These are phyloP conservation scores for Caenorhabditis sinica DNA, from an alignment of 2,888 invertebrate genomes.

Conservation along the genomic window DNA sequence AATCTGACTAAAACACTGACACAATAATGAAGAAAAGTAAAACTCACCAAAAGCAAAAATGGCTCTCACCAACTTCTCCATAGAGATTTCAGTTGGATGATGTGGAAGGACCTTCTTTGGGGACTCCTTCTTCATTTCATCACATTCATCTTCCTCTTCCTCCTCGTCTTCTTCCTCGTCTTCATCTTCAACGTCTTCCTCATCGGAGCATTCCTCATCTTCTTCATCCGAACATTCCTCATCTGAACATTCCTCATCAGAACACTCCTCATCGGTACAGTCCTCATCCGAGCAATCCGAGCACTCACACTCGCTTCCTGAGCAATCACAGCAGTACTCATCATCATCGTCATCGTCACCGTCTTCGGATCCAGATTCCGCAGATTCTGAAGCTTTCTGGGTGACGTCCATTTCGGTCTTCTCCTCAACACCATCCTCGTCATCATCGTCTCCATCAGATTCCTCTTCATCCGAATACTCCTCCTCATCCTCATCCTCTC, in stretches of 20 bases:
- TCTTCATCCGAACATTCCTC: conserved; percentile 14
- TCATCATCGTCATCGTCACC: conserved; percentile 1
- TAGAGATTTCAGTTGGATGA: neutral
- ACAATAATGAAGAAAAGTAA: too few relatives aligned
- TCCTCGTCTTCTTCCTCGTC: neutral
- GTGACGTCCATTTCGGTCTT: neutral
- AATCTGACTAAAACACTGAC: too few relatives aligned
- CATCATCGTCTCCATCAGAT: neutral
- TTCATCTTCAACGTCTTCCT: conserved; percentile 11
- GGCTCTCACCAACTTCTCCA: too few relatives aligned
- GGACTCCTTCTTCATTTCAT: neutral
- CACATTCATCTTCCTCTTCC: too few relatives aligned
- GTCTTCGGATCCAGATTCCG: neutral
- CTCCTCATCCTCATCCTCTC: conserved; percentile 12
- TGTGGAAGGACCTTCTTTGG: too few relatives aligned
- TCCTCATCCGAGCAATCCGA: conserved; percentile 10
- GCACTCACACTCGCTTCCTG: conserved; percentile 4
- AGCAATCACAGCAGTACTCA: conserved; percentile 8
- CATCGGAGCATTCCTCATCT: neutral
- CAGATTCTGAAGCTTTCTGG: neutral
- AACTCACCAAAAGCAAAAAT: too few relatives aligned
- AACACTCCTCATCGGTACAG: conserved; percentile 8
- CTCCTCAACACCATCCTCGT: neutral
- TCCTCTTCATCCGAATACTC: conserved; percentile 21
- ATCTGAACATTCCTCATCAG: neutral